phyloP scores from a whole-genome alignment of 1,140 invertebrate genomes.

The Drosophila ambigua region DNA sequence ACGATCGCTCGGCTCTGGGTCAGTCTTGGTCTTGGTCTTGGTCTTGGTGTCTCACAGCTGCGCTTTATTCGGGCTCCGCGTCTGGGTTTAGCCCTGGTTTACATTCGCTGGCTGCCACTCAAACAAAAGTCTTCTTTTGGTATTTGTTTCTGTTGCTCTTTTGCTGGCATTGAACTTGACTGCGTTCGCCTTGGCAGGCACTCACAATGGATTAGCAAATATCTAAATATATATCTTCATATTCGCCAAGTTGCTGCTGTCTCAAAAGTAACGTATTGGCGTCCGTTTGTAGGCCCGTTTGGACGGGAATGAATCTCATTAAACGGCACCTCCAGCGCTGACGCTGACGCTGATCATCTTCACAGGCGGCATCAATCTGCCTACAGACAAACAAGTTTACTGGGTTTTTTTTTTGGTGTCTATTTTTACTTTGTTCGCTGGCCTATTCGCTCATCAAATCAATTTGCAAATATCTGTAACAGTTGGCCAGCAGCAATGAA shows the following conservation, averaged over 20 bases:
- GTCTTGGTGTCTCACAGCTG: slow-evolving; percentile 7
- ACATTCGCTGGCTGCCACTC: slow-evolving; percentile 21
- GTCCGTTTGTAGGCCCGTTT: neutral
- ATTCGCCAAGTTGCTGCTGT: neutral
- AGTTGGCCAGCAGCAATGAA: slow-evolving; percentile 36
- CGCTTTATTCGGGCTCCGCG: too few relatives aligned
- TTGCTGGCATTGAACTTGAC: slow-evolving; percentile 72
- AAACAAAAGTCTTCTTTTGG: slow-evolving; percentile 23
- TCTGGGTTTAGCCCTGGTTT: slow-evolving; percentile 39
- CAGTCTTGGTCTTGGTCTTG: slow-evolving; percentile 1
- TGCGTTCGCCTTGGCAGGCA: slow-evolving; percentile 21
- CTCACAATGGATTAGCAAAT: slow-evolving; percentile 39
- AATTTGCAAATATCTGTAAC: slow-evolving; percentile 65
- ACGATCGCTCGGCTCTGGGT: slow-evolving; percentile 32
- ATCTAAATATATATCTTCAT: slow-evolving; percentile 31
- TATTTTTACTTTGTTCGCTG: slow-evolving; percentile 15
- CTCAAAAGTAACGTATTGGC: slow-evolving; percentile 30
- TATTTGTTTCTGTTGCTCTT: too few relatives aligned
- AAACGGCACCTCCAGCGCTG: slow-evolving; percentile 51
- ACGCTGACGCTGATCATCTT: slow-evolving; percentile 1
- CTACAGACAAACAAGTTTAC: slow-evolving; percentile 45
- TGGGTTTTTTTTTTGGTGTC: slow-evolving; percentile 37
- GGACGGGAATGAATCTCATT: slow-evolving; percentile 57
- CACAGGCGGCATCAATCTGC: slow-evolving; percentile 26
- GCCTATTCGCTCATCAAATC: slow-evolving; percentile 52